phyloP scores from a whole-genome alignment of 2,888 invertebrate genomes.

The Uloborus plumipes region DNA sequence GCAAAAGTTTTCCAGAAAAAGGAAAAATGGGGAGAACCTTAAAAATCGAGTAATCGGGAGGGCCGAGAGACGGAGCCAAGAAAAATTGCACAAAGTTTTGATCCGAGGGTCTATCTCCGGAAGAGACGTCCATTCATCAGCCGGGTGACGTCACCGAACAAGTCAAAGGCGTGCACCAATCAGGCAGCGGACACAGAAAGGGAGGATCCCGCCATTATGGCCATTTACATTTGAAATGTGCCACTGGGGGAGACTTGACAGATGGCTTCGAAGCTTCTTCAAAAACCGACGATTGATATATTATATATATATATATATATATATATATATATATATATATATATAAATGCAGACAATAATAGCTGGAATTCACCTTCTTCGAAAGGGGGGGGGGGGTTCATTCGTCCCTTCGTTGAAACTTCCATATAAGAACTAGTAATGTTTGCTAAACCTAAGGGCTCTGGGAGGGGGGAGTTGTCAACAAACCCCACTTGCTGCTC shows the following conservation, averaged over 20 bases:
- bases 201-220: conserved; percentile 42
- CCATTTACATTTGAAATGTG: conserved; percentile 46
- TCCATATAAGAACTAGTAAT: no score
- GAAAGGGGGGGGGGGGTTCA: no score
- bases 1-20: conserved; percentile 15
- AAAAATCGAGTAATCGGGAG: not conserved
- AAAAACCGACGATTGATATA: conserved; percentile 16
- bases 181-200: conserved; percentile 56
- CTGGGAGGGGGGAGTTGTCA: no score
- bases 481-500: no score
- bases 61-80: not conserved
- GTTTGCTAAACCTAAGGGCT: no score
- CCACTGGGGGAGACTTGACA: conserved; percentile 21
- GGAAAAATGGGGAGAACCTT: conserved; percentile 4
- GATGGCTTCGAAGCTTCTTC: conserved; percentile 31
- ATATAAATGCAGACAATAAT: not conserved
- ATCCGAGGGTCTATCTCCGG: conserved; percentile 6
- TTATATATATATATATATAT: conserved; percentile 7
- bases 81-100: conserved; percentile 15
- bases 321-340: conserved; percentile 3
- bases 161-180: conserved; percentile 64
- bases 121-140: conserved; percentile 50
- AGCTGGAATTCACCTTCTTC: no score
- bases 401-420: no score
- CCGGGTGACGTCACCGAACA: conserved; percentile 58